phyloP scores from a whole-genome alignment of 1,140 invertebrate species.

The Tetramorium parvispinum region DNA sequence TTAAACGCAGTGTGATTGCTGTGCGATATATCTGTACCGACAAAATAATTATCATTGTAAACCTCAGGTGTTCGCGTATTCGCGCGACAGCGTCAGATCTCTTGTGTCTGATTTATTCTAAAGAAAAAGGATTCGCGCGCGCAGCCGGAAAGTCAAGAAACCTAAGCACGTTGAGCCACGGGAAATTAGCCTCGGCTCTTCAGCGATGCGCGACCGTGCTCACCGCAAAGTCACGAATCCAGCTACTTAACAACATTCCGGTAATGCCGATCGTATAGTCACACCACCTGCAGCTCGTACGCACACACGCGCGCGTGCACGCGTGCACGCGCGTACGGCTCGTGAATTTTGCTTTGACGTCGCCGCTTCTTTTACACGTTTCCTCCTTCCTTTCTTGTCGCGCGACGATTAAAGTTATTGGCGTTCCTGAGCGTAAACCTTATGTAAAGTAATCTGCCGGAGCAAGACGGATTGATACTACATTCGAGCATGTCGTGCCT shows the following conservation, averaged over 20 bases:
- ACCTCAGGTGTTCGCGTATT: background rate
- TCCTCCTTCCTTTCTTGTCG: slow-evolving; percentile 34
- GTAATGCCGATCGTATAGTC: slow-evolving; percentile 39
- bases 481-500: background rate
- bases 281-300: slow-evolving; percentile 22
- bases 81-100: background rate
- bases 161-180: slow-evolving; percentile 19
- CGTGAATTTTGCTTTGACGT: slow-evolving; percentile 39
- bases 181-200: slow-evolving; percentile 31
- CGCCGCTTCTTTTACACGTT: slow-evolving; percentile 27
- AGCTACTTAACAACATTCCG: slow-evolving; percentile 53
- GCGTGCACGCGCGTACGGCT: background rate
- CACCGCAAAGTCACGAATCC: slow-evolving; percentile 39
- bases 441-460: slow-evolving; percentile 32
- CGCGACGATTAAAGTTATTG: slow-evolving; percentile 41
- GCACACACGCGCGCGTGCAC: background rate
- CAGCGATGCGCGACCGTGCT: slow-evolving; percentile 38
- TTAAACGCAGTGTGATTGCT: background rate
- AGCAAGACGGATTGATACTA: background rate
- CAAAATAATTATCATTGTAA: slow-evolving; percentile 6
- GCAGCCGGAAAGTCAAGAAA: slow-evolving; percentile 48
- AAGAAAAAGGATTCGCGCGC: slow-evolving; percentile 9
- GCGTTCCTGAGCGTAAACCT: slow-evolving; percentile 11
- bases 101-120: slow-evolving; percentile 13
- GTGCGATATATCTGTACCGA: background rate